Base-by-base conservation (phyloP, 2,888 invertebrate species). In the Drosophila formosana region DNA sequence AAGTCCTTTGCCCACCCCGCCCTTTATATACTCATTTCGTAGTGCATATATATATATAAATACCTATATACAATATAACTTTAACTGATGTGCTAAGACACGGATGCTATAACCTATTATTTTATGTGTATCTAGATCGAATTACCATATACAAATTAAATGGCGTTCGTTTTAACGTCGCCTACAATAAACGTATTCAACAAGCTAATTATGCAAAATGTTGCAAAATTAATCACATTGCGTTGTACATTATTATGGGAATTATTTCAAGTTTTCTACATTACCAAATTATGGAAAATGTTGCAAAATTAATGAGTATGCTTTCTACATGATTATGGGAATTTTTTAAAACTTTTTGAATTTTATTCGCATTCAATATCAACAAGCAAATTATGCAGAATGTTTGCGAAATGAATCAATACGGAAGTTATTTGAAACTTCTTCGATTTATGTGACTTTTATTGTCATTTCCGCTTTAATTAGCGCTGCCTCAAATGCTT, bases 71-170 rank as follows among this genome's bases (percentile, higher is more conserved):
- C n/a, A n/a, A 37, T 37, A 26, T 49, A 34, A 51, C 37, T 50
- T 32, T 30, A 60, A 32, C 25, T 32, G 25, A 60, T 32, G 61
- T 53, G 61, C 61, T 61, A 45, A 34, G 61, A 52, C 43, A 61
- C 61, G 32, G 61, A 52, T 61, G 61, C 61, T 61, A 61, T 28
- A 61, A 61, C 18, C 13, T 34, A 52, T 45, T 34, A 6, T 26
- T 26, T 5, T 34, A 32, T 32, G 26, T 58, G 23, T 28, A 18
- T 57, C 8, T 41, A 53, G 25, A 28, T 41, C 26, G n/a, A 52
- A 28, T 8, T 32, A 41, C n/a, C 30, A 39, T 28, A 41, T 41
- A 4, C 3, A 53, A 43, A 4, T 30, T 32, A 67, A 32, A 50
- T 13, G 26, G 50, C 52, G 39, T 23, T 46, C 43, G 4, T 41